Evolutionary conservation across 2,113 vertebrate species (phyloP), one percentile per base, ranked within the genome.

Genomic region (Crotophaga sulcirostris): DNA sequence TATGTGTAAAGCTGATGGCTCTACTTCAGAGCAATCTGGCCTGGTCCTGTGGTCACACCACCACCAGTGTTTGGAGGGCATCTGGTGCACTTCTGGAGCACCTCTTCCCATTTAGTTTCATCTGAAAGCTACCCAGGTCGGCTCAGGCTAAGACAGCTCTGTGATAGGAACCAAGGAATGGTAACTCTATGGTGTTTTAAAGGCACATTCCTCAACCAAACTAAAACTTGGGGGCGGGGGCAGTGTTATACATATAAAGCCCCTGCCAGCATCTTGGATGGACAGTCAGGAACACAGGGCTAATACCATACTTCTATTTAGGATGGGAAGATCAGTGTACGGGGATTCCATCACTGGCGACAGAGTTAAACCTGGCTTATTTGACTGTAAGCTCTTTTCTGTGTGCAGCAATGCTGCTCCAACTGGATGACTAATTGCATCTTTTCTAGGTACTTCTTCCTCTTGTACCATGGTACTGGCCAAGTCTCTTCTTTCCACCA

Each of bases 101-200:
- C 25, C n/a, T 67, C 19, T 11, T 74, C 45, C 64, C 31, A 16
- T 62, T 23, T 34, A 52, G 38, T 24, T 70, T 78, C 52, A 38
- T 16, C 62, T n/a, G 31, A 94, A 40, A 79, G 66, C 60, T 87
- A 38, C n/a, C 11, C 23, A 4, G 13, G 9, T 9, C 51, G 45
- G 60, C 77, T 74, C 45, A 31, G 28, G 36, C 59, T 54, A 15
- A 44, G 63, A 19, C 14, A 87, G 64, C 33, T 77, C 68, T 36
- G 28, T n/a, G 42, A 52, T 4, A 56, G 54, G 6, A 77, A 29
- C 34, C 75, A 54, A n/a, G 75, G 54, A 79, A 15, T 17, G 12
- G 21, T 5, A 52, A 31, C 11, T 29, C 11, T 9, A 23, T 36
- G 38, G 29, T 0, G 0, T 38, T 76, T 72, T 62, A 69, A 90